phyloP scores from a whole-genome alignment of 2,113 vertebrate genomes.

The Python bivittatus region DNA sequence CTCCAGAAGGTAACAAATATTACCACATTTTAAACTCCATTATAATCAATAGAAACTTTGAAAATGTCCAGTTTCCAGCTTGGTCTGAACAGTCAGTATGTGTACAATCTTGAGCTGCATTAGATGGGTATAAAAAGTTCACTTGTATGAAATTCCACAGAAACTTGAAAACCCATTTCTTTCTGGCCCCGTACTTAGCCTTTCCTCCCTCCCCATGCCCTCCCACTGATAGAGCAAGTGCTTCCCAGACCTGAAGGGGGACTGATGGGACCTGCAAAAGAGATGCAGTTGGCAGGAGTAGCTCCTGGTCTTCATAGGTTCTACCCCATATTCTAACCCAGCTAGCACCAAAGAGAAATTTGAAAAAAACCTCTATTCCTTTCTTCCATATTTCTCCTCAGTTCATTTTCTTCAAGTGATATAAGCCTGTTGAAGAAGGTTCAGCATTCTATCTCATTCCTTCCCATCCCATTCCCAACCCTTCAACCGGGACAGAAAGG shows the following conservation, averaged over 20 bases:
- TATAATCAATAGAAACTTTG: background rate
- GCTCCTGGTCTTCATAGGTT: background rate
- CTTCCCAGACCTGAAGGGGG: background rate
- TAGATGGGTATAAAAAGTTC: background rate
- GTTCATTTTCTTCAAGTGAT: background rate
- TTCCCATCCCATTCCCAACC: background rate
- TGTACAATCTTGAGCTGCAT: background rate
- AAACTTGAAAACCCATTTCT: background rate
- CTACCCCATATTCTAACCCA: background rate
- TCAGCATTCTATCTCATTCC: background rate
- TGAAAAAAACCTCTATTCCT: background rate
- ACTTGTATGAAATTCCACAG: background rate
- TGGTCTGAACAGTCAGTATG: background rate
- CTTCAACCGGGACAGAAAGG: background rate
- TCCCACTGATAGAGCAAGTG: background rate
- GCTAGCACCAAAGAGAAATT: background rate
- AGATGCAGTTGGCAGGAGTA: background rate
- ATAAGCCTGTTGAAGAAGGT: background rate
- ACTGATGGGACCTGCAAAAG: background rate
- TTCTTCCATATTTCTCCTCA: background rate
- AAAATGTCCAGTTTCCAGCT: background rate
- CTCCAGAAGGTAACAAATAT: background rate
- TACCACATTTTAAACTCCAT: background rate
- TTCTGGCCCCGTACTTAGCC: background rate
- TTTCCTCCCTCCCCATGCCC: background rate